Conservation (phyloP, 2,888 invertebrate genomes). For the Stenolophus ochropezus region DNA sequence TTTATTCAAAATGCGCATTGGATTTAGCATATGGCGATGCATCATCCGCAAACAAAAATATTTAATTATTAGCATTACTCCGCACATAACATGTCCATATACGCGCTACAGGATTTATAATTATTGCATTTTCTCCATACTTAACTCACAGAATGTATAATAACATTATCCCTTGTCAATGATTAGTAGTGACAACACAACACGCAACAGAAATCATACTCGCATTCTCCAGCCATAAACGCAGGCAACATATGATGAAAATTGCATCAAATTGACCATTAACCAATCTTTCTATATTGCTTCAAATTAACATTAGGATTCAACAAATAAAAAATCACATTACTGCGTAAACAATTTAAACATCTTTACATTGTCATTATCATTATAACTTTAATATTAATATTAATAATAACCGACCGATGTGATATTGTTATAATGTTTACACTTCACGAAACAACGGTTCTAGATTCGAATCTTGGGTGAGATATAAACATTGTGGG, state of each 20-base stretch:
- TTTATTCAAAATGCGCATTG: conserved; percentile 13
- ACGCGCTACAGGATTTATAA: conserved; percentile 17
- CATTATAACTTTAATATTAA: too few relatives aligned
- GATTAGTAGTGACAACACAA: conserved; percentile 36
- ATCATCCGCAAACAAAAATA: conserved; percentile 14
- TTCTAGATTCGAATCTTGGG: too few relatives aligned
- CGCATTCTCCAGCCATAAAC: neutral
- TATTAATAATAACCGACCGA: too few relatives aligned
- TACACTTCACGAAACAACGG: too few relatives aligned
- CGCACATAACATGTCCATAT: conserved; percentile 32
- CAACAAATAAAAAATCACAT: too few relatives aligned
- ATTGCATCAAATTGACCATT: neutral
- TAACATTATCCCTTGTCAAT: conserved; percentile 46
- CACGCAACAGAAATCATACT: conserved; percentile 1
- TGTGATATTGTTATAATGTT: too few relatives aligned
- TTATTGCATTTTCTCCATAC: conserved; percentile 32
- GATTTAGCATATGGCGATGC: conserved; percentile 9
- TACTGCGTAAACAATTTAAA: too few relatives aligned
- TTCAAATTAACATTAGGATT: too few relatives aligned
- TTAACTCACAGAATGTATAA: conserved; percentile 37
- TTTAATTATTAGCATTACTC: conserved; percentile 19
- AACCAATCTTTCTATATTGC: too few relatives aligned
- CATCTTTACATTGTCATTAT: too few relatives aligned
- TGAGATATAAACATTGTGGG: too few relatives aligned
- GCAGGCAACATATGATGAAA: neutral